phyloP scores from a whole-genome alignment of 1,140 invertebrate species.

The Belonocnema kinseyi region DNA sequence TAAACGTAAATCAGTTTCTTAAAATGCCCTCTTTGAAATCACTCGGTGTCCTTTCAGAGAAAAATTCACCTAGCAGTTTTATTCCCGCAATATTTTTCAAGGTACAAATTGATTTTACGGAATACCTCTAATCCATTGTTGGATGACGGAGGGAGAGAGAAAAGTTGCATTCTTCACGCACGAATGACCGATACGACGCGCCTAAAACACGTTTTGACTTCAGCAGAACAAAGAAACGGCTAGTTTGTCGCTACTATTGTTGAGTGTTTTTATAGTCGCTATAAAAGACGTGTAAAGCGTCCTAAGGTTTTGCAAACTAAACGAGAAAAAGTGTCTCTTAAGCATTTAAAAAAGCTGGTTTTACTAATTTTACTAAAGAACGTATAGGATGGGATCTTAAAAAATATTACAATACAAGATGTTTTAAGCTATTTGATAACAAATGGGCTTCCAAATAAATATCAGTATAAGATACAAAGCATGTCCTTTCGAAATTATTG shows the following conservation, averaged over 20 bases:
- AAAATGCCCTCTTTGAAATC: background rate
- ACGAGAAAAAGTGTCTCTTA: too few species aligned
- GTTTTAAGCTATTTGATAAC: too few species aligned
- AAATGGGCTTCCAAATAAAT: too few species aligned
- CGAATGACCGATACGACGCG: slow-evolving; percentile 14
- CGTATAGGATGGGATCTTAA: too few species aligned
- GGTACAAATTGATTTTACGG: slow-evolving; percentile 10
- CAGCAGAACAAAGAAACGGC: background rate
- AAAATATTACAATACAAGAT: too few species aligned
- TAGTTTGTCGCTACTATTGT: background rate
- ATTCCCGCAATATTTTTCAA: slow-evolving; percentile 1
- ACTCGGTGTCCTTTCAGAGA: background rate
- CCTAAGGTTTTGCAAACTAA: too few species aligned
- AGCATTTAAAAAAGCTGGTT: too few species aligned
- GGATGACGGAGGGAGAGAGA: background rate
- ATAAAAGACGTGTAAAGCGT: too few species aligned
- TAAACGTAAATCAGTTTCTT: background rate
- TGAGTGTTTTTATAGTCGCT: background rate
- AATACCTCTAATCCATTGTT: background rate
- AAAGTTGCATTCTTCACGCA: slow-evolving; percentile 10
- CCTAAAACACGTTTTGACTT: background rate
- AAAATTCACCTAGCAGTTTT: background rate
- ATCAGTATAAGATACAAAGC: too few species aligned
- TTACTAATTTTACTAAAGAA: too few species aligned
- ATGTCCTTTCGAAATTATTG: too few species aligned